Percentiles rank a stretch among this genome's conserved stretches.
These are phyloP conservation scores for Pollenia angustigena DNA, from an alignment of 2,888 invertebrate species.

Conservation along the genomic window DNA sequence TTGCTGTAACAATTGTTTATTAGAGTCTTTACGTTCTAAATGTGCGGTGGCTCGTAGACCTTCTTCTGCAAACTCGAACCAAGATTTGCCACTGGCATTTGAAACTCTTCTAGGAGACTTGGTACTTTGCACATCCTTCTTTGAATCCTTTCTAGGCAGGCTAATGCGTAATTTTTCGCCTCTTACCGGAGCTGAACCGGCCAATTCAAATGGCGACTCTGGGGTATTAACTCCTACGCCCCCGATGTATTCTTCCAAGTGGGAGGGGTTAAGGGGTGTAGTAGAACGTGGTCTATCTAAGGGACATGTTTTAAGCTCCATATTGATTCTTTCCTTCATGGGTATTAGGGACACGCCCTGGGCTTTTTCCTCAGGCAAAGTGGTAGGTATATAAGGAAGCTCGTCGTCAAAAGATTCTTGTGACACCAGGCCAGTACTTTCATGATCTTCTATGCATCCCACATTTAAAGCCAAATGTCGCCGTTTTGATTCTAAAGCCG, in stretches of 20 bases:
- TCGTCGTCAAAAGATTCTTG: slow-evolving; percentile 94
- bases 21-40: slow-evolving; percentile 81
- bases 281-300: slow-evolving; percentile 90
- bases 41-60: slow-evolving; percentile 85
- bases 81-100: slow-evolving; percentile 85
- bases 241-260: slow-evolving; percentile 89
- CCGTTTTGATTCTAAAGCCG: slow-evolving; percentile 79
- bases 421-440: slow-evolving; percentile 90
- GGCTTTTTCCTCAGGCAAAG: slow-evolving; percentile 93
- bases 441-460: slow-evolving; percentile 86
- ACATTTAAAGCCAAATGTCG: slow-evolving; percentile 86
- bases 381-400: slow-evolving; percentile 95
- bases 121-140: slow-evolving; percentile 82
- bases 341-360: slow-evolving; percentile 92
- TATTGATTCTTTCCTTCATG: slow-evolving; percentile 88
- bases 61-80: slow-evolving; percentile 88
- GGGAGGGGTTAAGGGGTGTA: slow-evolving; percentile 89
- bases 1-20: slow-evolving; percentile 78
- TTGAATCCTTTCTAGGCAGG: slow-evolving; percentile 87
- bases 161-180: slow-evolving; percentile 89
- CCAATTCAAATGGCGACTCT: slow-evolving; percentile 67
- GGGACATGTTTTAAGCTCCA: slow-evolving; percentile 88
- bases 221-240: slow-evolving; percentile 80
- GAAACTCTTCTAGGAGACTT: slow-evolving; percentile 86
- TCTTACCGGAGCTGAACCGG: slow-evolving; percentile 77